A percentile compares a stretch with the other conserved stretches of the same genome.
These are phyloP conservation scores for Petrolisthes cinctipes DNA, from an alignment of 2,888 invertebrate genomes.

Conservation along the genomic window DNA sequence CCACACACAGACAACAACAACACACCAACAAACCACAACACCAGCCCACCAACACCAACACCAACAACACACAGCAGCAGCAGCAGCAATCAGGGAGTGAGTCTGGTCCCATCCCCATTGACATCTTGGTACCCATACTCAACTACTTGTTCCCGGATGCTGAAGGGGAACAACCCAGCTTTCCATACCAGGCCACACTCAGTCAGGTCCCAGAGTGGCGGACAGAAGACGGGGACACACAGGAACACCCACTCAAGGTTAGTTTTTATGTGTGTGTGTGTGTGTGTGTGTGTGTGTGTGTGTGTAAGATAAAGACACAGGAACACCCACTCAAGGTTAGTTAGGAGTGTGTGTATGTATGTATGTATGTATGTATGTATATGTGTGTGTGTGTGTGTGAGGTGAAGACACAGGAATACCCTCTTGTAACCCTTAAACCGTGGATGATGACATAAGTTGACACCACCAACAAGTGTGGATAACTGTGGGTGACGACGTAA, in stretches of 20 bases:
- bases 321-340: background rate
- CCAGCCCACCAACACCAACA: conserved; percentile 2
- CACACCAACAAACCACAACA: background rate
- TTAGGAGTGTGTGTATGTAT: background rate
- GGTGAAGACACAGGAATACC: too few relatives aligned
- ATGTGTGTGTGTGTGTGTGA: too few relatives aligned
- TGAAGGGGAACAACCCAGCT: conserved; percentile 73
- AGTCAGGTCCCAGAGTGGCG: conserved; percentile 56
- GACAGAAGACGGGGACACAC: conserved; percentile 35
- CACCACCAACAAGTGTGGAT: too few relatives aligned
- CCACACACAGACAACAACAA: conserved; percentile 8
- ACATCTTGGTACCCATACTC: conserved; percentile 81
- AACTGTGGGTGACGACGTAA: too few relatives aligned
- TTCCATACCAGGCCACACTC: conserved; percentile 49
- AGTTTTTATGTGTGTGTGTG: background rate
- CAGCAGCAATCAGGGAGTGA: conserved; percentile 73
- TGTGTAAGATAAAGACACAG: background rate
- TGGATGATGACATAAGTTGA: too few relatives aligned
- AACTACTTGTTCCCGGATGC: conserved; percentile 92
- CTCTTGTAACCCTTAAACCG: too few relatives aligned
- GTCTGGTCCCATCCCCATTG: conserved; percentile 80
- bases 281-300: background rate
- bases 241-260: conserved; percentile 66
- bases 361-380: too few relatives aligned
- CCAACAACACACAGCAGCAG: background rate